phyloP scores from a whole-genome alignment of 2,113 vertebrate genomes.

The Dryoscopus gambensis region DNA sequence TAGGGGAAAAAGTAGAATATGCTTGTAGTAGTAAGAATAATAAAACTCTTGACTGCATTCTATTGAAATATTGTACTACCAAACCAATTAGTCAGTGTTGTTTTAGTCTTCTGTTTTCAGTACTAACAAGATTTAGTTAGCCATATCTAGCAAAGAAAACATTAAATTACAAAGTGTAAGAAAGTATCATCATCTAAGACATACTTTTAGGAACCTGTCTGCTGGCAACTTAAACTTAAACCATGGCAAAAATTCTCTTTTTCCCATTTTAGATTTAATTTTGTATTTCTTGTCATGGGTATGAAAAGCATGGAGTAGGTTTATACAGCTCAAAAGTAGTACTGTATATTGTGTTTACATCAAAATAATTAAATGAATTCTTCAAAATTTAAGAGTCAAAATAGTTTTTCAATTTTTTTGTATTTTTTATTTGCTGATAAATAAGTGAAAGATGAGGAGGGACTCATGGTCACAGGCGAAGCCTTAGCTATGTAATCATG shows the following conservation, averaged over 20 bases:
- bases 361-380: not conserved
- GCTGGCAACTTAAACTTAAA: not conserved
- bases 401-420: not conserved
- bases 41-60: not conserved
- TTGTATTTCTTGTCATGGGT: not conserved
- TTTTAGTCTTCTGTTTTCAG: constrained; percentile 42
- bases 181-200: not conserved
- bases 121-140: constrained; percentile 43
- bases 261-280: not conserved
- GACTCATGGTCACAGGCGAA: not conserved
- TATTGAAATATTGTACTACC: not conserved
- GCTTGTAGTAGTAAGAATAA: not conserved
- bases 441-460: not conserved
- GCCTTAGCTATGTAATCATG: not conserved
- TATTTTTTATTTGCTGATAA: not conserved
- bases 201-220: constrained; percentile 37
- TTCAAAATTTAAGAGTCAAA: not conserved
- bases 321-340: not conserved
- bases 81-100: not conserved
- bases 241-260: not conserved
- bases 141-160: constrained; percentile 50
- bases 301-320: not conserved
- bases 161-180: constrained; percentile 45
- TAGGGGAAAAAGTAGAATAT: not conserved
- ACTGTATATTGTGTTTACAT: not conserved